Conservation (phyloP, 2,797 vertebrate genomes). For the Thamnophis elegans region DNA sequence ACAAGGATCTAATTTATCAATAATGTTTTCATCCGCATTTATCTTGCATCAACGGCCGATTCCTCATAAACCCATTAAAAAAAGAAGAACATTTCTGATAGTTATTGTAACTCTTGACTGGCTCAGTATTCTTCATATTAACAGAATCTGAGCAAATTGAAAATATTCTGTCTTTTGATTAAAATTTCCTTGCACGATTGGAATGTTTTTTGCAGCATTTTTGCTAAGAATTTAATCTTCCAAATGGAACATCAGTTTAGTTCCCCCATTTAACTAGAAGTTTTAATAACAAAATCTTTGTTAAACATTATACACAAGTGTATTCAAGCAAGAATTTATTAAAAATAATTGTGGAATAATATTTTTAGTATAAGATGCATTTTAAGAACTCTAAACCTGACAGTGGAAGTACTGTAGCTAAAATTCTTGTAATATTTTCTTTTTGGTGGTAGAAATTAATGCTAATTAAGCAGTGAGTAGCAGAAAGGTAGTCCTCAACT, state of each 20-base stretch:
- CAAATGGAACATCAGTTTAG: conserved; percentile 42
- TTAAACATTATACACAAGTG: conserved; percentile 42
- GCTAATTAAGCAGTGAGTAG: neutral
- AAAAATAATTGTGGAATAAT: conserved; percentile 12
- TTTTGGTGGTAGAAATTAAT: conserved; percentile 2
- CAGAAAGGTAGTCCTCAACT: neutral
- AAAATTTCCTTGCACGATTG: neutral
- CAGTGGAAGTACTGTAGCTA: conserved; percentile 21
- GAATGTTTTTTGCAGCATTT: neutral
- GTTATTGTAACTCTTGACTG: neutral
- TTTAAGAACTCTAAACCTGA: neutral
- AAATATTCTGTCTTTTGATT: neutral
- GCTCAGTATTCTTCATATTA: neutral
- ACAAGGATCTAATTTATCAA: neutral
- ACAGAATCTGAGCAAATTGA: neutral
- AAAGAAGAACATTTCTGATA: neutral
- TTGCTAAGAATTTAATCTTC: neutral
- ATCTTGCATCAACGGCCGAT: neutral
- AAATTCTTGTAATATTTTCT: neutral
- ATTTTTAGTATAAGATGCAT: conserved; percentile 5
- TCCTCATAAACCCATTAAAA: neutral
- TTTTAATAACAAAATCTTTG: conserved; percentile 37
- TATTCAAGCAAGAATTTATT: conserved; percentile 33
- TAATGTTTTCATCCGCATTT: neutral
- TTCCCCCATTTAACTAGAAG: conserved; percentile 19